Conservation (phyloP, 2,888 invertebrate genomes). For the Tipula lateralis region DNA sequence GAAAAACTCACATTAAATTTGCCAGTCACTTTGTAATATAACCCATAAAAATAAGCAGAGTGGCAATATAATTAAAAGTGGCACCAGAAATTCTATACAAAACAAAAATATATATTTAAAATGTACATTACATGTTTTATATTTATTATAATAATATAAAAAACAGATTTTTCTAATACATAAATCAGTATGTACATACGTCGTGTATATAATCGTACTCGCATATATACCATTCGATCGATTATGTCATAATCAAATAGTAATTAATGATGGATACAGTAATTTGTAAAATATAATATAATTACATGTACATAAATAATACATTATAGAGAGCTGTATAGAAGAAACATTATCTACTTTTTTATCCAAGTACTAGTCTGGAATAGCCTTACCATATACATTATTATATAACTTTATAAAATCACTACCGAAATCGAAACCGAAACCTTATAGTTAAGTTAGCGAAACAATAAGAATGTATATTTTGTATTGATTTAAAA, state of each 20-base stretch:
- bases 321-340: neutral
- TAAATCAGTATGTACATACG: too few relatives aligned
- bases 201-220: neutral
- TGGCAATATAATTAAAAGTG: neutral
- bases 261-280: neutral
- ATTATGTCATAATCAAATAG: neutral
- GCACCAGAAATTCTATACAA: neutral
- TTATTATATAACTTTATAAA: neutral
- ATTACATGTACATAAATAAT: neutral
- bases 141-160: too few relatives aligned
- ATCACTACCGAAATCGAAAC: neutral
- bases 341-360: neutral
- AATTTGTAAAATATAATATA: neutral
- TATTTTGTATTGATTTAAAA: neutral
- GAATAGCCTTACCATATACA: neutral
- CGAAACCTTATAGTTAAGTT: neutral
- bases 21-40: neutral
- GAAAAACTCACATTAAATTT: neutral
- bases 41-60: neutral
- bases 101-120: neutral
- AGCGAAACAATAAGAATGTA: neutral
- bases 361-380: neutral
- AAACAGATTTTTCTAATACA: neutral
- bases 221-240: neutral
- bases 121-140: neutral